Conservation (phyloP, 2,797 vertebrate species). For the Urosaurus nigricauda region DNA sequence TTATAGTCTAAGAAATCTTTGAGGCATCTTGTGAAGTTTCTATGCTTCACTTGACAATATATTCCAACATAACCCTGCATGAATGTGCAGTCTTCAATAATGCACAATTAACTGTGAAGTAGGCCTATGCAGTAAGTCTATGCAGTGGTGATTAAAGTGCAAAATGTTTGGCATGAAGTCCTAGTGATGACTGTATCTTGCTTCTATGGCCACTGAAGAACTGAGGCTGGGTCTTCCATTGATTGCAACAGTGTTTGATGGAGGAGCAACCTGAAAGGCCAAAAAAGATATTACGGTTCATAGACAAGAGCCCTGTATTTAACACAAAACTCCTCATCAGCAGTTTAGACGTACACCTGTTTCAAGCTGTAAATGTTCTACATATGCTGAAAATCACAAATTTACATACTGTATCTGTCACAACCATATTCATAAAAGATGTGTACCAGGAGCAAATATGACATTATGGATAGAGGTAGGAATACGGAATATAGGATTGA, state of each 20-base stretch:
- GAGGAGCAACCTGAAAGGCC: conserved; percentile 78
- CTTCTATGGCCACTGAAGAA: conserved; percentile 68
- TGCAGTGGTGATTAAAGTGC: conserved; percentile 68
- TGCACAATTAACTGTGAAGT: conserved; percentile 53
- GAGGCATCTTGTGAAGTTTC: conserved; percentile 64
- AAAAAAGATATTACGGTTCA: conserved; percentile 36
- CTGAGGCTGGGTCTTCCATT: conserved; percentile 78
- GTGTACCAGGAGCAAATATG: background rate
- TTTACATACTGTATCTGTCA: background rate
- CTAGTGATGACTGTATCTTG: conserved; percentile 70
- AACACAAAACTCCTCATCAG: background rate
- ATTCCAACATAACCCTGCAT: conserved; percentile 81
- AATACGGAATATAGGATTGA: background rate
- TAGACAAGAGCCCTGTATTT: background rate
- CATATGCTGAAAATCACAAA: conserved; percentile 18
- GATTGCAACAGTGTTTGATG: conserved; percentile 79
- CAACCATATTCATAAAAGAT: background rate
- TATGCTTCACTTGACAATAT: conserved; percentile 72
- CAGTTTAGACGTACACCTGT: background rate
- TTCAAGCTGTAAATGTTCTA: background rate
- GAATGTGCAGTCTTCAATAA: conserved; percentile 70
- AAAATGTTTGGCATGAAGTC: conserved; percentile 58
- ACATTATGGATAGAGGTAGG: background rate
- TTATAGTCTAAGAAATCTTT: conserved; percentile 76
- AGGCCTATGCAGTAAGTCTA: conserved; percentile 50